Evolutionary conservation across 2,113 vertebrate species (phyloP).

Genomic region (Mustelus asterias): DNA sequence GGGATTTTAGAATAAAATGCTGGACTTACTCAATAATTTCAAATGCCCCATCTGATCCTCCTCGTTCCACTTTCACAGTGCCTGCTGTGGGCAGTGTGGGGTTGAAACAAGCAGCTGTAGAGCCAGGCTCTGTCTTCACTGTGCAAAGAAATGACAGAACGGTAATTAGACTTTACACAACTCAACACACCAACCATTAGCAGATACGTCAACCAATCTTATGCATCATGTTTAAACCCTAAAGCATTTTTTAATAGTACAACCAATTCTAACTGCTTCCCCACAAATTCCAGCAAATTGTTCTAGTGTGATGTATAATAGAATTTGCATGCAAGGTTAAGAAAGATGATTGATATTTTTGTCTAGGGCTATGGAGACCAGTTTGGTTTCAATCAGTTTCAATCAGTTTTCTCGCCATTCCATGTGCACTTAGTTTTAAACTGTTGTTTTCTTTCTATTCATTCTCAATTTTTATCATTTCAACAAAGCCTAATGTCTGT

Average conservation of each 20-base stretch:
- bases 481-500: background rate
- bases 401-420: background rate
- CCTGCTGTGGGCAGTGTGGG: slow-evolving; percentile 51
- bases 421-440: background rate
- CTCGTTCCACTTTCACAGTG: slow-evolving; percentile 84
- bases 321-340: background rate
- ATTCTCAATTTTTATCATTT: background rate
- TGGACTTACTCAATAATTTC: slow-evolving; percentile 78
- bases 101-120: slow-evolving; percentile 51
- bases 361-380: background rate
- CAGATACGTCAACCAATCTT: background rate
- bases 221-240: background rate
- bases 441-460: background rate
- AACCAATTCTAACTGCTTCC: background rate
- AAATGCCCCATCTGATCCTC: slow-evolving; percentile 62
- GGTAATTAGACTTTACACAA: background rate
- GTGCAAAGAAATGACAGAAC: slow-evolving; percentile 48
- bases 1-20: background rate
- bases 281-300: background rate
- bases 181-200: background rate
- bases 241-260: background rate
- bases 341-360: background rate
- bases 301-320: background rate
- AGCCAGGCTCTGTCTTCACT: slow-evolving; percentile 92
- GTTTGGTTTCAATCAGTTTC: background rate